Evolutionary conservation across 2,888 invertebrate genomes (phyloP), one percentile per base, ranked within the genome.

Genomic region (Choristoneura rosaceana): DNA sequence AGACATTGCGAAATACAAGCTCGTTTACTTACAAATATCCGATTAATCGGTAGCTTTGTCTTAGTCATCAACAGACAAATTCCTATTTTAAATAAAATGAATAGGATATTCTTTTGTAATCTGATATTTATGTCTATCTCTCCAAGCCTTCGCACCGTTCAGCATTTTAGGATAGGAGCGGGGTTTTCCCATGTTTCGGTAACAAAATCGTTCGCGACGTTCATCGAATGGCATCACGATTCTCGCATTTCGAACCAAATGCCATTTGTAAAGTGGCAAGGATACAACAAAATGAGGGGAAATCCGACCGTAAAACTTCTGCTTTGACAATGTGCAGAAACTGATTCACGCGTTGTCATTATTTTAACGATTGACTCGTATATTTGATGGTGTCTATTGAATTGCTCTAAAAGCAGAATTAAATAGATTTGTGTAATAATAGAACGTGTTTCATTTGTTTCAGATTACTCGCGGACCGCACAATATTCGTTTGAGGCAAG

Each of bases 181-280:
- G 89, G 90, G 78, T 90, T 91, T 87, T 87, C 91, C 90, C 84
- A 70, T 79, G 80, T 82, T 86, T 85, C 78, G 83, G 79, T 80
- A 81, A 87, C 85, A 84, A 90, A 91, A 85, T 77, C 70, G 55
- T 63, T 81, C 80, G 84, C 79, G 80, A 81, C 84, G 82, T 81
- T 80, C 79, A 79, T 80, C 81, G 83, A 86, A 87, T 82, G 82
- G 79, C 82, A 89, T 91, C 93, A 92, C 92, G 93, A 93, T 84
- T 91, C 85, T 75, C 75, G 85, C 93, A 91, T 92, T 93, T 93
- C 90, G 88, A 92, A 88, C 85, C 82, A 84, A 87, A 81, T 91
- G 89, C 89, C 90, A 91, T 91, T 91, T 90, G 85, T 88, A 82
- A 85, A 84, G 83, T 82, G 79, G 90, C 90, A 89, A 92, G 90